Evolutionary conservation across 53 echinoderm and acorn worm species (phyloP).

Genomic region (Mesocentrotus franciscanus): DNA sequence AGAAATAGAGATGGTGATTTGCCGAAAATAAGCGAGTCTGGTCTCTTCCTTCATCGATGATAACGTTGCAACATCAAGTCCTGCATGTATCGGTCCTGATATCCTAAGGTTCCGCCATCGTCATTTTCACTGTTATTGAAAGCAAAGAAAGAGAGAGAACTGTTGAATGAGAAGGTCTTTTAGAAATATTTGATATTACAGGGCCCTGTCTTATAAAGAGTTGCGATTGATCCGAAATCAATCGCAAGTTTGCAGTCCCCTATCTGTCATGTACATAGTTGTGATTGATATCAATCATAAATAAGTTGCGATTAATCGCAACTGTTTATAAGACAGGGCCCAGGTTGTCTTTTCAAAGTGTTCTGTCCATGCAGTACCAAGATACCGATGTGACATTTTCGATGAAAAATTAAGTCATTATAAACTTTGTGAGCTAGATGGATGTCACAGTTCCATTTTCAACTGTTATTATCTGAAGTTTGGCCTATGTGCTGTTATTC

Average conservation of each 20-base stretch:
- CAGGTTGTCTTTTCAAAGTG: background rate
- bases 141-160: background rate
- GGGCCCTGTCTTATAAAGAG: no score
- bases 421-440: background rate
- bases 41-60: background rate
- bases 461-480: background rate
- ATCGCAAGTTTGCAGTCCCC: no score
- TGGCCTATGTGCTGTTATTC: background rate
- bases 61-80: background rate
- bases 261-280: no score
- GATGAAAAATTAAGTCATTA: background rate
- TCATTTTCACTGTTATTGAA: background rate
- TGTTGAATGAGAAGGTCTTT: no score
- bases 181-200: no score
- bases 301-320: no score
- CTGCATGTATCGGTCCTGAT: background rate
- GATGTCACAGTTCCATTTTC: background rate
- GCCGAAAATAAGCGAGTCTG: background rate
- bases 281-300: no score
- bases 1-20: background rate
- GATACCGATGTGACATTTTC: background rate
- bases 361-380: background rate
- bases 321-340: no score
- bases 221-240: no score
- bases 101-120: background rate